Evolutionary conservation across 2,113 vertebrate genomes (phyloP).

Genomic region (Girardinichthys multiradiatus): DNA sequence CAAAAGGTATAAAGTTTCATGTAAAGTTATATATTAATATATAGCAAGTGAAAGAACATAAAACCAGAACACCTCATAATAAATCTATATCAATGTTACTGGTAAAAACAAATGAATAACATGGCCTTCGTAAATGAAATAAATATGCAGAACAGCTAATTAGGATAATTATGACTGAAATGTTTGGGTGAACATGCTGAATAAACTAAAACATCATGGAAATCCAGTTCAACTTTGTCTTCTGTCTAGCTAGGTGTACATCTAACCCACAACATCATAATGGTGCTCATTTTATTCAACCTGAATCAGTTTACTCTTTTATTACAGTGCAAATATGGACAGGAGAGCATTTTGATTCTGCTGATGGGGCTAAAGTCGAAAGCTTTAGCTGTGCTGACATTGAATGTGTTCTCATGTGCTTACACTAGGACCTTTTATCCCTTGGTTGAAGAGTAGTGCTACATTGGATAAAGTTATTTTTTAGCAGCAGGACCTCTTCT

Average conservation of each 20-base stretch:
- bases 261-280: neutral
- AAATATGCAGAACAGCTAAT: constrained; percentile 26
- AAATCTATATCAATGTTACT: neutral
- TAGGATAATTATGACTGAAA: constrained; percentile 13
- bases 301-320: neutral
- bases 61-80: constrained; percentile 11
- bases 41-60: constrained; percentile 4
- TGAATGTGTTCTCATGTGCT: constrained; percentile 1
- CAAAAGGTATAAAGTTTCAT: neutral
- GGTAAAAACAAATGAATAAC: constrained; percentile 16
- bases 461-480: neutral
- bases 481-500: constrained; percentile 87
- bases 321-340: constrained; percentile 28
- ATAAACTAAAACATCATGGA: neutral
- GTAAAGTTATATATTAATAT: neutral
- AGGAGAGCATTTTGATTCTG: neutral
- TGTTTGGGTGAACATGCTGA: constrained; percentile 4
- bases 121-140: neutral
- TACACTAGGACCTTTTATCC: neutral
- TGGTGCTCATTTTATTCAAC: neutral
- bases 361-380: neutral
- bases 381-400: constrained; percentile 17
- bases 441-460: constrained; percentile 32
- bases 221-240: neutral
- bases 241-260: neutral